These are phyloP conservation scores for Austrolebias charrua DNA, from an alignment of 2,797 vertebrate species.

Conservation along the genomic window DNA sequence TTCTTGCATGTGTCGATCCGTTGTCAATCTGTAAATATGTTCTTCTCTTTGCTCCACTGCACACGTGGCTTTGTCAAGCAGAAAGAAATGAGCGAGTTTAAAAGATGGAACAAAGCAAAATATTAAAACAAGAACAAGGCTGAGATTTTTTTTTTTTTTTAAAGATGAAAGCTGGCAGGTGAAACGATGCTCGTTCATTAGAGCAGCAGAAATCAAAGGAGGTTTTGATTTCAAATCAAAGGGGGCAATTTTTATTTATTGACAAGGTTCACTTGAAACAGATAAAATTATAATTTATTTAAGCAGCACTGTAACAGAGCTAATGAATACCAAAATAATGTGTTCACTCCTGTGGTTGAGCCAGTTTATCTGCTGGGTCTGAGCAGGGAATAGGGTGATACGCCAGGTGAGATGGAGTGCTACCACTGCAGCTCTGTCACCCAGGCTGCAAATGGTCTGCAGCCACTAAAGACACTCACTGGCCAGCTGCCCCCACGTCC, in stretches of 20 bases:
- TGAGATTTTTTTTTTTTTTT: too few species aligned
- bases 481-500: too few species aligned
- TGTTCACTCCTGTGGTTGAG: background rate
- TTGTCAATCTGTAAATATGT: slow-evolving; percentile 14
- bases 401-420: too few species aligned
- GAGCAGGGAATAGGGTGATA: too few species aligned
- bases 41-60: slow-evolving; percentile 23
- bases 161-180: slow-evolving; percentile 31
- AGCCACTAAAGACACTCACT: too few species aligned
- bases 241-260: slow-evolving; percentile 38
- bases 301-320: slow-evolving; percentile 19
- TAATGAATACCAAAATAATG: slow-evolving; percentile 30
- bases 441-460: too few species aligned
- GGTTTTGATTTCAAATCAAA: slow-evolving; percentile 21
- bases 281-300: slow-evolving; percentile 29
- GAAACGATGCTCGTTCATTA: slow-evolving; percentile 37
- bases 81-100: slow-evolving; percentile 2
- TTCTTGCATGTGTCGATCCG: background rate
- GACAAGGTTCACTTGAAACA: slow-evolving; percentile 38
- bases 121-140: background rate
- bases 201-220: slow-evolving; percentile 19
- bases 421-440: too few species aligned
- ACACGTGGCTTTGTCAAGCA: slow-evolving; percentile 28
- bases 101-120: slow-evolving; percentile 14
- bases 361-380: slow-evolving; percentile 3